Conservation (phyloP, 2,888 invertebrate species). For the Trimorus sp. region DNA sequence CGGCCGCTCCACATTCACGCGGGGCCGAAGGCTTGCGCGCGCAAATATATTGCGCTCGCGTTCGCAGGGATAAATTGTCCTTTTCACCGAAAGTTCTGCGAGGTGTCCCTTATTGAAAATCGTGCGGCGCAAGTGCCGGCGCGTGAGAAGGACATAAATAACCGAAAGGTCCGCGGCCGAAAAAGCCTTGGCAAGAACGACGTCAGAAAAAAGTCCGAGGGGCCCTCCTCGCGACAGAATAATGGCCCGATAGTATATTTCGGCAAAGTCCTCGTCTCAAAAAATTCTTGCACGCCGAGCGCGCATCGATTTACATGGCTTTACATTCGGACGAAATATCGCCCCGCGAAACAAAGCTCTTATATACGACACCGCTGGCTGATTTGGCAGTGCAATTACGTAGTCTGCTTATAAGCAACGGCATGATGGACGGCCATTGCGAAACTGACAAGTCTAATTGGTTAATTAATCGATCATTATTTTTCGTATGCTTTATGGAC, state of each 20-base stretch:
- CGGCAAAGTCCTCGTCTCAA: slow-evolving; percentile 63
- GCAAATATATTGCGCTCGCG: slow-evolving; percentile 63
- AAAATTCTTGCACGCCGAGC: slow-evolving; percentile 63
- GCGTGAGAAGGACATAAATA: slow-evolving; percentile 66
- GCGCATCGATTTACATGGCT: slow-evolving; percentile 62
- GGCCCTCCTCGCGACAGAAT: slow-evolving; percentile 64
- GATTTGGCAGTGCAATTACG: slow-evolving; percentile 64
- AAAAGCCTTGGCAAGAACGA: slow-evolving; percentile 65
- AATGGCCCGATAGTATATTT: slow-evolving; percentile 65
- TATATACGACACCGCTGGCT: slow-evolving; percentile 53
- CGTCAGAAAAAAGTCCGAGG: slow-evolving; percentile 60
- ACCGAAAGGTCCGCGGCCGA: slow-evolving; percentile 56
- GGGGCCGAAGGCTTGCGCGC: slow-evolving; percentile 44
- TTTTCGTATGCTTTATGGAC: no score
- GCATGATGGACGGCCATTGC: slow-evolving; percentile 42
- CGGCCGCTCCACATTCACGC: slow-evolving; percentile 64
- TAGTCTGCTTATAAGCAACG: slow-evolving; percentile 54
- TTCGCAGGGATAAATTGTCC: slow-evolving; percentile 66
- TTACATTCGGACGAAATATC: slow-evolving; percentile 63
- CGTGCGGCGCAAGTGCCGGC: slow-evolving; percentile 59
- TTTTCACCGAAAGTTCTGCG: slow-evolving; percentile 64
- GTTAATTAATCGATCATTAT: not conserved
- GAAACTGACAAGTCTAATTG: no score
- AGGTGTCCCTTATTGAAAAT: slow-evolving; percentile 68
- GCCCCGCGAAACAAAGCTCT: slow-evolving; percentile 56